Conservation (phyloP, 2,888 invertebrate genomes). For the Dasysyrphus tricinctus region DNA sequence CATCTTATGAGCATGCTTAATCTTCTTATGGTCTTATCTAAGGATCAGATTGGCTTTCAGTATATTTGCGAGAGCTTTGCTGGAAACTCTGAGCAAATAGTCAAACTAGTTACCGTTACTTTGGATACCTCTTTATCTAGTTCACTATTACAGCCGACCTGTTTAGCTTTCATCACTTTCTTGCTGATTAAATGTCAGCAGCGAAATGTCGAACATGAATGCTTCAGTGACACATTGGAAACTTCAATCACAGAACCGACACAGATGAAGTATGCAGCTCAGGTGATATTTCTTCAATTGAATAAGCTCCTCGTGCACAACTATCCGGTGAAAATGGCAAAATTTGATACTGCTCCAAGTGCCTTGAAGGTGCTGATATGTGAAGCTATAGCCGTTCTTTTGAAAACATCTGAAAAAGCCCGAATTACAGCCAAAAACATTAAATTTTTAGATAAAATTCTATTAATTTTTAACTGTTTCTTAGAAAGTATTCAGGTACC, state of each 20-base stretch:
- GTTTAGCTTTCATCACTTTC: slow-evolving; percentile 76
- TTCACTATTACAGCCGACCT: slow-evolving; percentile 77
- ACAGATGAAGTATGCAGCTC: slow-evolving; percentile 60
- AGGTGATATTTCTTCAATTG: slow-evolving; percentile 76
- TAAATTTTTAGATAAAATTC: slow-evolving; percentile 78
- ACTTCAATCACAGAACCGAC: slow-evolving; percentile 31
- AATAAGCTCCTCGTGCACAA: slow-evolving; percentile 77
- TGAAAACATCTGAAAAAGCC: slow-evolving; percentile 79
- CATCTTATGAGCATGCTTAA: slow-evolving; percentile 69
- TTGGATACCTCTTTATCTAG: slow-evolving; percentile 68
- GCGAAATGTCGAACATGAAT: slow-evolving; percentile 61
- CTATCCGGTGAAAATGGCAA: slow-evolving; percentile 77
- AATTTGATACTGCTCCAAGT: slow-evolving; percentile 77
- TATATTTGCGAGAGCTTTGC: slow-evolving; percentile 77
- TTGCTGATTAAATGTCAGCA: slow-evolving; percentile 78
- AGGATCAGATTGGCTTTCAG: slow-evolving; percentile 77
- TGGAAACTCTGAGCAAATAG: slow-evolving; percentile 70
- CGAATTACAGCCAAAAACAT: slow-evolving; percentile 77
- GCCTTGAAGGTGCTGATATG: slow-evolving; percentile 77
- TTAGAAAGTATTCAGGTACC: slow-evolving; percentile 78
- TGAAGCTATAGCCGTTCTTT: slow-evolving; percentile 79
- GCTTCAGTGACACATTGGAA: slow-evolving; percentile 71
- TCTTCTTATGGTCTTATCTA: slow-evolving; percentile 77
- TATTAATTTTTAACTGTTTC: slow-evolving; percentile 78
- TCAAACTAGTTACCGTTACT: slow-evolving; percentile 77